phyloP scores from a whole-genome alignment of 2,113 vertebrate genomes.

The Phainopepla nitens region DNA sequence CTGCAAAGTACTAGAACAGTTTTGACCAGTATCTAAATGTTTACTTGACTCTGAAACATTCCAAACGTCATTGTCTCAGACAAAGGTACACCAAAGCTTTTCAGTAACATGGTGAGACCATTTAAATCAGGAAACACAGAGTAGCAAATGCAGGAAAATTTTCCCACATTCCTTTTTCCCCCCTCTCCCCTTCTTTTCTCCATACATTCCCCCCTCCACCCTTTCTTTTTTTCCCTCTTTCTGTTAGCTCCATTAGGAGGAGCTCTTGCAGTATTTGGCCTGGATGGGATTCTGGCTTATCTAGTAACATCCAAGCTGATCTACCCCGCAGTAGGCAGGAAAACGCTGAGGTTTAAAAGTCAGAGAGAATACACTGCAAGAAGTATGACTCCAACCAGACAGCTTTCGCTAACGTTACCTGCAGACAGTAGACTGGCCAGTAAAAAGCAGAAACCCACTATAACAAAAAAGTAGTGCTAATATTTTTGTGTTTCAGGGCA shows the following conservation, averaged over 20 bases:
- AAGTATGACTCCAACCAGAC: background rate
- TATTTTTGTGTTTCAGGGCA: background rate
- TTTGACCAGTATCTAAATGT: background rate
- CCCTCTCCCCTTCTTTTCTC: fast-evolving
- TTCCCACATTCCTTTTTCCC: fast-evolving
- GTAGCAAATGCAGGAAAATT: background rate
- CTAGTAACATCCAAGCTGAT: background rate
- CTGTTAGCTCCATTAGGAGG: constrained; percentile 81
- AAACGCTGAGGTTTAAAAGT: background rate
- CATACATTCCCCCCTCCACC: no score
- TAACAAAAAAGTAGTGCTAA: background rate
- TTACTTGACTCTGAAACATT: background rate
- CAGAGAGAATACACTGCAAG: background rate
- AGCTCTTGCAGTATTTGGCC: constrained; percentile 80
- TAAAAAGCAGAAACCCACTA: background rate
- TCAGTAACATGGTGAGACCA: background rate
- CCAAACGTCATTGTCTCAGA: background rate
- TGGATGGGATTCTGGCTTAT: background rate
- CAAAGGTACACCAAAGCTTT: background rate
- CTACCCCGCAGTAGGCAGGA: background rate
- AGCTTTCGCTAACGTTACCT: background rate
- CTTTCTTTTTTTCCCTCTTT: background rate
- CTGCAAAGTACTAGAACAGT: background rate
- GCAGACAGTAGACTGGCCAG: background rate
- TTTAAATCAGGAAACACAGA: background rate